Percentiles rank a stretch among this genome's conserved stretches.
These are phyloP conservation scores for Matsumyia berberina DNA, from an alignment of 2,888 invertebrate species.

Conservation along the genomic window DNA sequence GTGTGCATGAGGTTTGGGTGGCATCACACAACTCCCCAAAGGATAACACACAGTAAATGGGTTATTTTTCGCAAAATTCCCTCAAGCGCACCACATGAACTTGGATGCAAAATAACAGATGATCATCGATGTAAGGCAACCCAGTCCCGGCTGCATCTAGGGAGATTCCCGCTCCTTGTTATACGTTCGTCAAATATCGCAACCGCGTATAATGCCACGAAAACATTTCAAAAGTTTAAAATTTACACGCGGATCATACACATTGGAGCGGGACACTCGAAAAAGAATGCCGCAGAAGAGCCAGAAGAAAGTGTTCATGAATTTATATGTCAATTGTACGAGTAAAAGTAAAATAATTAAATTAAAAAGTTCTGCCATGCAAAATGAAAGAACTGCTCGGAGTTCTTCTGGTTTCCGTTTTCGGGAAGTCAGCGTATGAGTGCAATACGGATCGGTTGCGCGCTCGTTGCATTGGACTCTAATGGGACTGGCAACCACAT, in stretches of 20 bases:
- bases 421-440: not conserved
- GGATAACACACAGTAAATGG: constrained; percentile 30
- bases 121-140: constrained; percentile 27
- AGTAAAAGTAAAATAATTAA: constrained; percentile 35
- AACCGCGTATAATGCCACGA: not conserved
- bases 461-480: constrained; percentile 14
- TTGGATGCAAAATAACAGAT: constrained; percentile 10
- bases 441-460: constrained; percentile 12
- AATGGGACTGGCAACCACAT: constrained; percentile 48
- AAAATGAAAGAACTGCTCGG: not conserved
- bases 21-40: constrained; percentile 21
- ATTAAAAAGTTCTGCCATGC: constrained; percentile 32
- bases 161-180: not conserved
- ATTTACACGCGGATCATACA: constrained; percentile 4
- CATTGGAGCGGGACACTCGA: not conserved
- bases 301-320: constrained; percentile 33
- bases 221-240: constrained; percentile 6
- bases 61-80: constrained; percentile 39
- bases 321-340: constrained; percentile 34
- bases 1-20: constrained; percentile 5
- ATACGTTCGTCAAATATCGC: not conserved
- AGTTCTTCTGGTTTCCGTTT: constrained; percentile 8
- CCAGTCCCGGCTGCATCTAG: not conserved
- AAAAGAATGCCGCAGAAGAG: not conserved
- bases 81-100: constrained; percentile 16